Conservation (phyloP, 2,797 vertebrate species). For the Pseudochirops corinnae region DNA sequence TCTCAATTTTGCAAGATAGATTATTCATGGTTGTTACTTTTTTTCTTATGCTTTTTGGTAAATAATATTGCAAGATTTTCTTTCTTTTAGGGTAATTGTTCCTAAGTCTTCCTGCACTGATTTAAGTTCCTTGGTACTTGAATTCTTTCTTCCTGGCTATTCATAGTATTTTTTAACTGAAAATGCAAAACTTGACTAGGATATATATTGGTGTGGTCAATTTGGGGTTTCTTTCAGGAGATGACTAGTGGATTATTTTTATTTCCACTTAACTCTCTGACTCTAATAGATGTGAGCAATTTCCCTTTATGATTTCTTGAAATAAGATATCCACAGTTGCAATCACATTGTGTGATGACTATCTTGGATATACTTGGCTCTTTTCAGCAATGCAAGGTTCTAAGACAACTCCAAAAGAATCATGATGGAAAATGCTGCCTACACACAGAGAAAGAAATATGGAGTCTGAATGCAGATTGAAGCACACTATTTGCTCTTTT, state of each 20-base stretch:
- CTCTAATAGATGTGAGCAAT: not conserved
- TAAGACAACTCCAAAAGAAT: too few relatives aligned
- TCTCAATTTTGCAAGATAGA: not conserved
- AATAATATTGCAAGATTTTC: not conserved
- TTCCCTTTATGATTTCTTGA: not conserved
- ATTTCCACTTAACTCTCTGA: not conserved
- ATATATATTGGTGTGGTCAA: not conserved
- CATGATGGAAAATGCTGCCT: too few relatives aligned
- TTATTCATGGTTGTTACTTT: not conserved
- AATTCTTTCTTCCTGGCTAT: not conserved
- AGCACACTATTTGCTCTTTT: too few relatives aligned
- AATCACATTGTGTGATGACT: too few relatives aligned
- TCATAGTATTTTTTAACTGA: not conserved
- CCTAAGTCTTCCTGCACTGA: not conserved
- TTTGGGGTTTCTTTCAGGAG: not conserved
- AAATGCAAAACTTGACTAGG: not conserved
- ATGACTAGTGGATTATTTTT: not conserved
- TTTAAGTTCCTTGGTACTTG: not conserved
- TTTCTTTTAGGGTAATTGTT: not conserved
- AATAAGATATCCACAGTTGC: too few relatives aligned
- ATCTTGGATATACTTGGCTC: too few relatives aligned
- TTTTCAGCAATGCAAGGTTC: too few relatives aligned
- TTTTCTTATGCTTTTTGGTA: not conserved
- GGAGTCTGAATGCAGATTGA: too few relatives aligned
- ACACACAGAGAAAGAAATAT: too few relatives aligned